Percentiles rank a stretch among this genome's conserved stretches.
Evolutionary conservation across 1,140 invertebrate species (phyloP).

Genomic region (Riptortus pedestris): DNA sequence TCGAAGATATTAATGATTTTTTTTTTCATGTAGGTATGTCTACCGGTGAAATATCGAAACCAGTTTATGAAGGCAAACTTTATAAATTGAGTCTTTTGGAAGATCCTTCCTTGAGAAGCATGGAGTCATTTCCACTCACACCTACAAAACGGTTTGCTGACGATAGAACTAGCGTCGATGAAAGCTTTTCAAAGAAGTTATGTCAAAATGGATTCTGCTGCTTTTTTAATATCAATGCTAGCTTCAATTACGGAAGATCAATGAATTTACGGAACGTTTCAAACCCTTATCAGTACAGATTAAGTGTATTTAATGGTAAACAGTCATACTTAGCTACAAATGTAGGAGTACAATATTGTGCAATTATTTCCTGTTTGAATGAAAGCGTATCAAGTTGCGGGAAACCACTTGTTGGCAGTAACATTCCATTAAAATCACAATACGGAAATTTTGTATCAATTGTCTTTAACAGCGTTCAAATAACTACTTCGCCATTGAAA

Average conservation of each 20-base stretch:
- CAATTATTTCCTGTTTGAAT: background rate
- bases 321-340: background rate
- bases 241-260: background rate
- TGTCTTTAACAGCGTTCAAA: background rate
- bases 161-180: too few relatives aligned
- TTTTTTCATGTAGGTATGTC: too few relatives aligned
- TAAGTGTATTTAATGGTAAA: conserved; percentile 8
- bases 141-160: too few relatives aligned
- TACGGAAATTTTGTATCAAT: background rate
- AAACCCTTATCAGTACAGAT: background rate
- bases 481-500: background rate
- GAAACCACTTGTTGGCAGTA: background rate
- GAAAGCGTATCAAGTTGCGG: conserved; percentile 1
- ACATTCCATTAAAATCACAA: background rate
- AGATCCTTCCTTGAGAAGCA: too few relatives aligned
- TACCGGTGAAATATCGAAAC: too few relatives aligned
- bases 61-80: too few relatives aligned
- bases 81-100: too few relatives aligned
- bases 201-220: conserved; percentile 1
- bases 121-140: too few relatives aligned
- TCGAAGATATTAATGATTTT: too few relatives aligned
- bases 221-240: background rate
- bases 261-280: background rate
- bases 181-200: too few relatives aligned
- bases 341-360: conserved; percentile 6